Evolutionary conservation across 2,113 vertebrate species (phyloP).

Genomic region (Zingel zingel): DNA sequence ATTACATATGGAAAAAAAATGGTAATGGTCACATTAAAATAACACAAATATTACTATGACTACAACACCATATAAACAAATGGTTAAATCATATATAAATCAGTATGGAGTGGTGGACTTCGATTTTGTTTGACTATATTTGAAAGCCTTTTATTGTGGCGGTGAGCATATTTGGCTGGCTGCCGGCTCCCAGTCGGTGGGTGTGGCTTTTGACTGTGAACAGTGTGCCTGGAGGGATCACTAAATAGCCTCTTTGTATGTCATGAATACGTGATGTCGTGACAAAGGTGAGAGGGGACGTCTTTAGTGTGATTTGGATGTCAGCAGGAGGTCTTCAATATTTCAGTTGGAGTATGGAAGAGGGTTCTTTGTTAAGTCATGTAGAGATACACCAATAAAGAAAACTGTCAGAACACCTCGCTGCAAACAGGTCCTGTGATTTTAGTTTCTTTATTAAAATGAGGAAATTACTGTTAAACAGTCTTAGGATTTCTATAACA

Average conservation of each 20-base stretch:
- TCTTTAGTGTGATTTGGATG: slow-evolving; percentile 42
- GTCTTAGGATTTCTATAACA: background rate
- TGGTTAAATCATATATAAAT: background rate
- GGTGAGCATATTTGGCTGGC: slow-evolving; percentile 6
- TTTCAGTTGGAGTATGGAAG: slow-evolving; percentile 42
- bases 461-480: background rate
- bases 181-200: slow-evolving; percentile 34
- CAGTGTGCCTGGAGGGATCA: slow-evolving; percentile 50
- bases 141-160: background rate
- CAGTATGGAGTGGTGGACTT: background rate
- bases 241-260: slow-evolving; percentile 68
- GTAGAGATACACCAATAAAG: slow-evolving; percentile 8
- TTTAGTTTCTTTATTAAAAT: background rate
- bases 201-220: slow-evolving; percentile 42
- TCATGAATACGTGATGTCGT: slow-evolving; percentile 59
- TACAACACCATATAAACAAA: background rate
- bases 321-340: slow-evolving; percentile 67
- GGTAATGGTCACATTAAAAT: background rate
- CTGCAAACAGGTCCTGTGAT: slow-evolving; percentile 2
- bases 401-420: background rate
- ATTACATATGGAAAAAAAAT: background rate
- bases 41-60: background rate
- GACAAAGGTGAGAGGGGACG: slow-evolving; percentile 44
- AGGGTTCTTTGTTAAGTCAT: slow-evolving; percentile 34
- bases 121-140: background rate